phyloP scores from a whole-genome alignment of 2,888 invertebrate species.

The Gandaritis pyraliata region DNA sequence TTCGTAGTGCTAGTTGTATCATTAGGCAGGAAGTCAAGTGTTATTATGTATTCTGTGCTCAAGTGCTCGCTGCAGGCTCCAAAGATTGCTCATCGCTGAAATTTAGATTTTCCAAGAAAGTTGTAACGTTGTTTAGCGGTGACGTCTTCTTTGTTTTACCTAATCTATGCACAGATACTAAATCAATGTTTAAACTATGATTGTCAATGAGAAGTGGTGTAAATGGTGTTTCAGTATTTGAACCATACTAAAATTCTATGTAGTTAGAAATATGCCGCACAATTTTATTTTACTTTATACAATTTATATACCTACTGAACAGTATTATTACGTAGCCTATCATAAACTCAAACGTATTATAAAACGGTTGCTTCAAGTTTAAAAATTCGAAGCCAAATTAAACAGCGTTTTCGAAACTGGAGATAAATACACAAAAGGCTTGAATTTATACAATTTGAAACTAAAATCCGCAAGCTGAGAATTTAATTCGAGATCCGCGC shows the following conservation, averaged over 20 bases:
- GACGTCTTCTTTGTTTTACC: not conserved
- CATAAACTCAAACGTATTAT: too few relatives aligned
- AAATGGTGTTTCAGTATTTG: too few relatives aligned
- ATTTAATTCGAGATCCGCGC: not conserved
- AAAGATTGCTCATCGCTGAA: conserved; percentile 22
- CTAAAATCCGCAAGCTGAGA: not conserved
- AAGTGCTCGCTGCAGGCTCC: conserved; percentile 18
- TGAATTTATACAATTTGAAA: conserved; percentile 2
- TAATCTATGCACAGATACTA: too few relatives aligned
- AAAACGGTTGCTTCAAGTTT: too few relatives aligned
- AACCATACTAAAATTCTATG: too few relatives aligned
- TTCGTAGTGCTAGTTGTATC: conserved; percentile 4
- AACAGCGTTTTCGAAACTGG: not conserved
- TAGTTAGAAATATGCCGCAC: too few relatives aligned
- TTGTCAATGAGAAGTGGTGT: too few relatives aligned
- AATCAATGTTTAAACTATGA: too few relatives aligned
- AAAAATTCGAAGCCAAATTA: too few relatives aligned
- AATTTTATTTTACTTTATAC: too few relatives aligned
- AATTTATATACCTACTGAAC: too few relatives aligned
- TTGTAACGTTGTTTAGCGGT: not conserved
- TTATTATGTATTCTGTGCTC: conserved; percentile 26
- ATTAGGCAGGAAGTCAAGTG: conserved; percentile 27
- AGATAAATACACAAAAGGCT: conserved; percentile 5
- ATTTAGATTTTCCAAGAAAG: not conserved
- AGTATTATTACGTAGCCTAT: too few relatives aligned